These are phyloP conservation scores for Nyctalus aviator DNA, from an alignment of 2,797 vertebrate species.

Conservation along the genomic window DNA sequence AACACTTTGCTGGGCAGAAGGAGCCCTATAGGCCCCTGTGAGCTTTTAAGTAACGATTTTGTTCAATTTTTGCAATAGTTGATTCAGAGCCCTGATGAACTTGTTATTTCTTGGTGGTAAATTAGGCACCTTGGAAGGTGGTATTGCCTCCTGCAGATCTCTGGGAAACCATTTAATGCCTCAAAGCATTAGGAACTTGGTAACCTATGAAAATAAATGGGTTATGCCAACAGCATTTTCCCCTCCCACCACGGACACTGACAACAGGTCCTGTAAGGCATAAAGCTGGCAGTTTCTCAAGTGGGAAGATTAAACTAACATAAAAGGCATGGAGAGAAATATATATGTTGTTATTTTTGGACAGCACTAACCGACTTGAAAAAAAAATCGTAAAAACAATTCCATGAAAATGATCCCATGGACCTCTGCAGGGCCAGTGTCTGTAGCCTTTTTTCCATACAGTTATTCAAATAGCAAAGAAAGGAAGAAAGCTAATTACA, in stretches of 20 bases:
- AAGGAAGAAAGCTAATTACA: slow-evolving; percentile 22
- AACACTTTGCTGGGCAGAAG: background rate
- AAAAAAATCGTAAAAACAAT: slow-evolving; percentile 68
- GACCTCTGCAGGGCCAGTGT: slow-evolving; percentile 56
- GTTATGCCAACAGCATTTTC: slow-evolving; percentile 21
- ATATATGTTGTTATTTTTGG: slow-evolving; percentile 63
- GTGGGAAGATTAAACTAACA: slow-evolving; percentile 60
- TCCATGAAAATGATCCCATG: slow-evolving; percentile 64
- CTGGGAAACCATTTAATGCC: slow-evolving; percentile 26
- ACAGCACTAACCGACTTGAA: slow-evolving; percentile 20
- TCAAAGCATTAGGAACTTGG: slow-evolving; percentile 19
- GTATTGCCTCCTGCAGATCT: slow-evolving; percentile 15
- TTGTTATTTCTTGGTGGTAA: slow-evolving; percentile 36
- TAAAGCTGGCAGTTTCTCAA: slow-evolving; percentile 44
- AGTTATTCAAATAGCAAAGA: slow-evolving; percentile 70
- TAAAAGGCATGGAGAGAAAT: slow-evolving; percentile 64
- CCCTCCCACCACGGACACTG: background rate
- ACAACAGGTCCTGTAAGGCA: background rate
- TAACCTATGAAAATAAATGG: slow-evolving; percentile 62
- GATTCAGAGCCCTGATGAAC: slow-evolving; percentile 3
- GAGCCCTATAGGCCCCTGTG: background rate
- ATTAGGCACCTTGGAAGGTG: background rate
- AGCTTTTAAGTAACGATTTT: slow-evolving; percentile 21
- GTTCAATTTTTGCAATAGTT: slow-evolving; percentile 33
- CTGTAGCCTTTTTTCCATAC: slow-evolving; percentile 54